Base-by-base conservation (phyloP, 2,888 invertebrate species). In the Sphaerophoria taeniata region DNA sequence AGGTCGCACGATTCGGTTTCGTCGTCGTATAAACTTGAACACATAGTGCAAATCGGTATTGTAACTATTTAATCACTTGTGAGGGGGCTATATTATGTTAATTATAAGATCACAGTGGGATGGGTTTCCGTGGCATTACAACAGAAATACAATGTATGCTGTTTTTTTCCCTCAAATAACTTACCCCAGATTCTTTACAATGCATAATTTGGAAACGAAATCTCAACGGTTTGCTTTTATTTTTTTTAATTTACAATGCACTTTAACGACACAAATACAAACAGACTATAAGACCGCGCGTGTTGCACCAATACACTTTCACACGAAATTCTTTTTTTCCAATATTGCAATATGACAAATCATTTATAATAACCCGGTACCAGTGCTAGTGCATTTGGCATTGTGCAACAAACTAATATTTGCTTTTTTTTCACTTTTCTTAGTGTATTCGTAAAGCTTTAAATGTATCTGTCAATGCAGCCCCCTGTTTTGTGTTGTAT, bases 321-420 rank as follows among this genome's bases (percentile, higher is more conserved):
- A 14, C 0, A 9, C 53, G 49, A 45, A 73, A 45, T 34, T 33
- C 43, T 73, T 45, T n/a, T n/a, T n/a, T n/a, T n/a, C n/a, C n/a
- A n/a, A n/a, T n/a, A n/a, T n/a, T n/a, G n/a, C n/a, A n/a, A 34
- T 73, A 74, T 65, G 56, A 83, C 71, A 74, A 83, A 79, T 83
- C 78, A 78, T 74, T 77, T 83, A 78, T n/a, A n/a, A 74, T 73
- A 51, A 73, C 67, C 53, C 70, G 69, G 73, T 70, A 65, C 16
- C 16, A 55, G 39, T 36, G 51, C 74, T 47, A 70, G 76, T n/a
- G n/a, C 76, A 53, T 72, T 58, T 69, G 56, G 67, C 58, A 75
- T 80, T 72, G 80, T 75, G 80, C 73, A 82, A 82, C 45, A 61
- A 16, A 75, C 55, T 69, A 75, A 72, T 76, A 69, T 72, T 73